Base-by-base conservation (phyloP, 2,888 invertebrate genomes). In the Oconnorella tubifera region DNA sequence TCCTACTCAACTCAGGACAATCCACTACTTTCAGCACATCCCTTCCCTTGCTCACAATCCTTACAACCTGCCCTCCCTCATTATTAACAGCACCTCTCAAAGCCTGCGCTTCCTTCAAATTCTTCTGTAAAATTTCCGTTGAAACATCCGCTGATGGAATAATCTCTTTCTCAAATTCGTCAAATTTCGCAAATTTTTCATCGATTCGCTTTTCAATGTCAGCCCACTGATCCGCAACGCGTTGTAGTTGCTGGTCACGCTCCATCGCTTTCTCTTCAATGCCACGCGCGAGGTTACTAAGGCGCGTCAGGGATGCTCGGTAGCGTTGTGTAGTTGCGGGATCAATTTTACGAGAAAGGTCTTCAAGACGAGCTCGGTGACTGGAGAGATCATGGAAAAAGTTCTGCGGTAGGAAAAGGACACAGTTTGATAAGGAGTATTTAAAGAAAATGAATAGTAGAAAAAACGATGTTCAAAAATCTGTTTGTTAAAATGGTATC, bases 361-460 rank as follows among this genome's bases (percentile, higher is more conserved):
- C 72, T 62, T 79, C 78, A 55, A 80, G 67, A 73, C 78, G 76
- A 14, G 76, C 75, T 27, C 75, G 73, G 68, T 80, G 77, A n/a
- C 74, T 76, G 64, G 78, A 78, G 50, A 80, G 73, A 67, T 78
- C 79, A 65, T 72, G 70, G 73, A 80, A 80, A 72, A 78, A 80
- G 61, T 76, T 77, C 80, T 80, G 74, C 0, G 10, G 40, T 40
- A 40, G 10, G n/a, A n/a, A 57, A 57, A 31, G 10, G 28, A 48
- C 14, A 53, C 23, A 23, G 23, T 10, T 53, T 19, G 55, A 23
- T n/a, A n/a, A n/a, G n/a, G n/a, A n/a, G n/a, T n/a, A n/a, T n/a
- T n/a, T n/a, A n/a, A n/a, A n/a, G n/a, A n/a, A n/a, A n/a, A n/a
- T n/a, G n/a, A n/a, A n/a, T n/a, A n/a, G n/a, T n/a, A n/a, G n/a